A percentile compares a stretch with the other conserved stretches of the same genome.
These are phyloP conservation scores for Pissodes strobi DNA, from an alignment of 1,140 invertebrate genomes.

Conservation along the genomic window DNA sequence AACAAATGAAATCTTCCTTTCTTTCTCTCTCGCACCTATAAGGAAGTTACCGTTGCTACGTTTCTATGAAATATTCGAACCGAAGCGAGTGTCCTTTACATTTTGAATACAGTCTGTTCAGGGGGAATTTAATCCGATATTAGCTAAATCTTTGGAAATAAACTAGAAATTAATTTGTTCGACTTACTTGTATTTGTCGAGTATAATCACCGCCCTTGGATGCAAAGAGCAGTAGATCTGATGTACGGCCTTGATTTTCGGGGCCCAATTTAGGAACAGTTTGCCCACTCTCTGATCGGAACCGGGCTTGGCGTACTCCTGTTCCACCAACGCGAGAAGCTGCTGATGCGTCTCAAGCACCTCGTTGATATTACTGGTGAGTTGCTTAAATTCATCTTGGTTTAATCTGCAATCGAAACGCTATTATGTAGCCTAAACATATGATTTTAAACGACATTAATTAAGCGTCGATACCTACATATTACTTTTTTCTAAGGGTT, in stretches of 20 bases:
- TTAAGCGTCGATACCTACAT: too few relatives aligned
- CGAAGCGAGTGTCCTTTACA: too few relatives aligned
- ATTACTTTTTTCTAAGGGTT: slow-evolving; percentile 79
- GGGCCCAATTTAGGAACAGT: slow-evolving; percentile 85
- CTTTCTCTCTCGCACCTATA: too few relatives aligned
- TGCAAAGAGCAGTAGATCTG: slow-evolving; percentile 84
- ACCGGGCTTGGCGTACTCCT: slow-evolving; percentile 68
- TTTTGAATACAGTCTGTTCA: too few relatives aligned
- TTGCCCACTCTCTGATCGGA: slow-evolving; percentile 87
- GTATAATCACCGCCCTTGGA: slow-evolving; percentile 87
- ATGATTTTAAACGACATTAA: too few relatives aligned
- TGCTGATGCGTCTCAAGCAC: slow-evolving; percentile 82
- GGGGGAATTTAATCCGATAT: too few relatives aligned
- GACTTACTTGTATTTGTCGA: slow-evolving; percentile 86
- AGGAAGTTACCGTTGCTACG: too few relatives aligned
- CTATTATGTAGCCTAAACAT: too few relatives aligned
- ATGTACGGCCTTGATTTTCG: slow-evolving; percentile 84
- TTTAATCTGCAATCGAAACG: slow-evolving; percentile 80
- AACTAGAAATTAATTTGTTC: not conserved
- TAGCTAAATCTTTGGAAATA: not conserved
- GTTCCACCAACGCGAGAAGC: slow-evolving; percentile 77
- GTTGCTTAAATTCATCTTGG: slow-evolving; percentile 80
- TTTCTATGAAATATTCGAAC: too few relatives aligned
- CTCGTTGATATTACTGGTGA: slow-evolving; percentile 87
- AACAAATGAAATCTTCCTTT: too few relatives aligned